A percentile compares a stretch with the other conserved stretches of the same genome.
phyloP scores from a whole-genome alignment of 2,797 vertebrate genomes.

The Crenichthys baileyi region DNA sequence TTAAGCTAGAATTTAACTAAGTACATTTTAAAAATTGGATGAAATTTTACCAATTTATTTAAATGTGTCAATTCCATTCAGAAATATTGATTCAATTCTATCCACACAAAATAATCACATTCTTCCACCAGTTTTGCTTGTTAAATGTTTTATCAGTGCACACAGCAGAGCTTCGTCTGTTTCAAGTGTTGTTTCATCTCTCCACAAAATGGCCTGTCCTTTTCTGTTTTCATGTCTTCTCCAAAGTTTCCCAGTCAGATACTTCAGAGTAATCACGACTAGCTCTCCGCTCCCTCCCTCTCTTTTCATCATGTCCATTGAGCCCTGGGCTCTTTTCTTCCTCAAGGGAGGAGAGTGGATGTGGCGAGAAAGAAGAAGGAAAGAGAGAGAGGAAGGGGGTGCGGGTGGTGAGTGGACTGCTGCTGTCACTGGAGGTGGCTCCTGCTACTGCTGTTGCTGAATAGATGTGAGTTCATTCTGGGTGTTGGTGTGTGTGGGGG shows the following conservation, averaged over 20 bases:
- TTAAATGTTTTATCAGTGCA: not conserved
- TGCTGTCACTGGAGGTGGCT: conserved; percentile 62
- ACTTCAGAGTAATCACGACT: conserved; percentile 45
- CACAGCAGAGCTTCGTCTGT: conserved; percentile 9
- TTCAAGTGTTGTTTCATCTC: conserved; percentile 3
- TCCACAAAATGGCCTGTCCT: conserved; percentile 8
- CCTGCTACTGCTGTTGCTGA: conserved; percentile 59
- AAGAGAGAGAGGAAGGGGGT: conserved; percentile 7
- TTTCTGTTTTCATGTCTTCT: conserved; percentile 13
- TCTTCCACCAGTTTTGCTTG: not conserved
- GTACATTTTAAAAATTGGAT: too few relatives aligned
- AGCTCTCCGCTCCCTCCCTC: conserved; percentile 13
- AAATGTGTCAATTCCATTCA: too few relatives aligned
- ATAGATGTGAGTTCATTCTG: conserved; percentile 70
- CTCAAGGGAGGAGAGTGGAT: conserved; percentile 42
- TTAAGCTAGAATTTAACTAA: too few relatives aligned
- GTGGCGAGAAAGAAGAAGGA: conserved; percentile 41
- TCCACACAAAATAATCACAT: not conserved
- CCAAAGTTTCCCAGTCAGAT: conserved; percentile 30
- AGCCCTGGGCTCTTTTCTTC: conserved; percentile 47
- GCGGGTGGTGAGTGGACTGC: conserved; percentile 1
- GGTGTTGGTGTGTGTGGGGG: conserved; percentile 37
- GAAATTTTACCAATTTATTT: too few relatives aligned
- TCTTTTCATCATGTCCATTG: conserved; percentile 45
- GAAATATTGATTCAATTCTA: too few relatives aligned